Percentiles rank a stretch among this genome's conserved stretches.
phyloP scores from a whole-genome alignment of 2,797 vertebrate genomes.

The Poeciliopsis gracilis region DNA sequence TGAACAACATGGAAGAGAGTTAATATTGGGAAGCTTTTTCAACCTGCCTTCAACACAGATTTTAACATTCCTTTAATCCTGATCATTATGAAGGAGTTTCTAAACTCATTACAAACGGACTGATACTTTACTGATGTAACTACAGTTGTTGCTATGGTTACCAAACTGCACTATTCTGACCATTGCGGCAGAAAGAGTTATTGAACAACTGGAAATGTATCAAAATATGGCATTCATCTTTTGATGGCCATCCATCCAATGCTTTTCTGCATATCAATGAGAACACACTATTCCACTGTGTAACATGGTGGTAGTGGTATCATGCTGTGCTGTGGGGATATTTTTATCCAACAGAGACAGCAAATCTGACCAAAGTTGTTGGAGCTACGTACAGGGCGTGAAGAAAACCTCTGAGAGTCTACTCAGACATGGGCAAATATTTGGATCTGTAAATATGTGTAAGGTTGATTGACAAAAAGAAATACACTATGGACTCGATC shows the following conservation, averaged over 20 bases:
- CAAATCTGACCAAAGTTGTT: background rate
- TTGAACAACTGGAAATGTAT: background rate
- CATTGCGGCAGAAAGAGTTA: background rate
- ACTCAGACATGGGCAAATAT: background rate
- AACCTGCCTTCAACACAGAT: background rate
- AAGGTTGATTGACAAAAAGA: background rate
- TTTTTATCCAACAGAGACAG: background rate
- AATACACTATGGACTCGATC: background rate
- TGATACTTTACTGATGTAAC: background rate
- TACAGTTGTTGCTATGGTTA: background rate
- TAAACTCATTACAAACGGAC: background rate
- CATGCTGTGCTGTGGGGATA: background rate
- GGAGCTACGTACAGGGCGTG: background rate
- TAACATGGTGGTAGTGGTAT: background rate
- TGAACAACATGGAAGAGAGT: background rate
- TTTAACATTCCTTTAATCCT: background rate
- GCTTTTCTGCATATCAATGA: background rate
- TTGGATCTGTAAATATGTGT: background rate
- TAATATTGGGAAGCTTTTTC: background rate
- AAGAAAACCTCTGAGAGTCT: background rate
- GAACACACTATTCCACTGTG: background rate
- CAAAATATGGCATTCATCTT: background rate
- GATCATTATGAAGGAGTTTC: background rate
- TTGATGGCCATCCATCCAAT: no score
- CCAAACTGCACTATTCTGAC: background rate